These are phyloP conservation scores for Xerus inauris DNA, from an alignment of 2,113 vertebrate species.

Conservation along the genomic window DNA sequence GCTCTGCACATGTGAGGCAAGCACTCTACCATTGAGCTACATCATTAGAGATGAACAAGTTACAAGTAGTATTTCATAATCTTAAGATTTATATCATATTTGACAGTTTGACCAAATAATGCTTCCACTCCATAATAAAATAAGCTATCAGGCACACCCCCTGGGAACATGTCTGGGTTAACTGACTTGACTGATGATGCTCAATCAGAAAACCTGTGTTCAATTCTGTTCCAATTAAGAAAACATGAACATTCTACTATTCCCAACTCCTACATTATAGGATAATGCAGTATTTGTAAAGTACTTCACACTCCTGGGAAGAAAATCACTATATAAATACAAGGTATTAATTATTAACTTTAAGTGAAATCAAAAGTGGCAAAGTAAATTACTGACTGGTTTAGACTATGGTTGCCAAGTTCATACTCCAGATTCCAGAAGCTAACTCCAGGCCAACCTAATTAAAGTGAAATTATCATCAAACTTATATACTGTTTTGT, in stretches of 20 bases:
- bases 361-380: slow-evolving; percentile 18
- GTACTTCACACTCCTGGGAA: background rate
- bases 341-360: background rate
- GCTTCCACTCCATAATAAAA: background rate
- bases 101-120: background rate
- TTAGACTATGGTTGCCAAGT: background rate
- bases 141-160: background rate
- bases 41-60: background rate
- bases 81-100: background rate
- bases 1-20: background rate
- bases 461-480: background rate
- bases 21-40: background rate
- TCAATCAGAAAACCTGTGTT: background rate
- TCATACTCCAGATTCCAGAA: background rate
- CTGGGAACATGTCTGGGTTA: background rate
- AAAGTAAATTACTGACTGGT: background rate
- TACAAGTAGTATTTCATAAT: background rate
- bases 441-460: background rate
- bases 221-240: background rate
- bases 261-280: background rate
- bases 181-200: background rate
- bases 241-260: background rate
- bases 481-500: background rate
- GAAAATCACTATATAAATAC: background rate
- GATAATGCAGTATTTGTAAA: background rate